These are phyloP conservation scores for Orthochromis indermauri DNA, from an alignment of 2,113 vertebrate species.

Conservation along the genomic window DNA sequence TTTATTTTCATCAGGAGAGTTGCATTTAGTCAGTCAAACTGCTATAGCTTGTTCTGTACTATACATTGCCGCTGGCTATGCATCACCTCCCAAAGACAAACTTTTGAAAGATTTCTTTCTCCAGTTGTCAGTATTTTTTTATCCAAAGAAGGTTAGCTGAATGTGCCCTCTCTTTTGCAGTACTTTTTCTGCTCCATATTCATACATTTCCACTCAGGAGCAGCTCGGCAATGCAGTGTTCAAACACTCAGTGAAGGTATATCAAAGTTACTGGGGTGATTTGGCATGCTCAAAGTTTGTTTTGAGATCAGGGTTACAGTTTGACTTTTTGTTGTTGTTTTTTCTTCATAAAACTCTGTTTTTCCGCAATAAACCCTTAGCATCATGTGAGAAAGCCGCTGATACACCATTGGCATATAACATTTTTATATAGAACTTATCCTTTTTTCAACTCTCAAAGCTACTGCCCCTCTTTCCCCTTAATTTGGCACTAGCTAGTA, in stretches of 20 bases:
- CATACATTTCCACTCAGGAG: background rate
- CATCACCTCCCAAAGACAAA: conserved; percentile 1
- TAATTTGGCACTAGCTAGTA: background rate
- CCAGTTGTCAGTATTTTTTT: background rate
- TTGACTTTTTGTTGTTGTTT: background rate
- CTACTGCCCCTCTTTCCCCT: background rate
- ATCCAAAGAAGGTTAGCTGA: background rate
- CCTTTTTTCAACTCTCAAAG: background rate
- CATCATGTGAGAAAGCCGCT: background rate
- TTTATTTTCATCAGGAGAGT: conserved; percentile 4
- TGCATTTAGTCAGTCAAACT: conserved; percentile 7
- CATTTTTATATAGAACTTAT: background rate
- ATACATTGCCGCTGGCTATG: background rate
- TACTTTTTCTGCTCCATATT: background rate
- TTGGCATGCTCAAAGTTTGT: background rate
- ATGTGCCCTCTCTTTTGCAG: background rate
- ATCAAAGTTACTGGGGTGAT: background rate
- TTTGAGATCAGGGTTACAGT: background rate
- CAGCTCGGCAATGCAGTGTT: background rate
- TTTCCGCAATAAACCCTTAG: background rate
- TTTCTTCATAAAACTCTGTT: background rate
- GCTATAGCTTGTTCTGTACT: background rate
- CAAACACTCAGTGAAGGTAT: background rate
- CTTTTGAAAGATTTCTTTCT: background rate
- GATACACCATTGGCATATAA: background rate